Percentiles rank a stretch among this genome's conserved stretches.
phyloP scores from a whole-genome alignment of 1,140 invertebrate genomes.

The Orchestia grillus region DNA sequence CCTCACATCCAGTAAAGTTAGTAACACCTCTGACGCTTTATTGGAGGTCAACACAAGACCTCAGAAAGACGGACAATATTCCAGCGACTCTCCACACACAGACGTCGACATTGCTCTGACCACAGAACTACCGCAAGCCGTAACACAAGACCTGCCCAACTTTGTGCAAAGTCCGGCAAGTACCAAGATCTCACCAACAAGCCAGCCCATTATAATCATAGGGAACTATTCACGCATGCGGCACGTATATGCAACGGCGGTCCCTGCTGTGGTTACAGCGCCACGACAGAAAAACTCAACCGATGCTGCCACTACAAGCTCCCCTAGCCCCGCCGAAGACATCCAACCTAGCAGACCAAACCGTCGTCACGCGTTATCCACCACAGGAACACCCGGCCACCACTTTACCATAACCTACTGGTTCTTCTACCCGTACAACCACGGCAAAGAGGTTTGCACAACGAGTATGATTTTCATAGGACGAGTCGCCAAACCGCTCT shows the following conservation, averaged over 20 bases:
- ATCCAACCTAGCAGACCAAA: not conserved
- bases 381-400: slow-evolving; percentile 35
- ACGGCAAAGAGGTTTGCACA: slow-evolving; percentile 75
- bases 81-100: not conserved
- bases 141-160: not conserved
- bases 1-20: not conserved
- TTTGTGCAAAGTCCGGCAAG: not conserved
- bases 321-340: not conserved
- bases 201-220: slow-evolving; percentile 26
- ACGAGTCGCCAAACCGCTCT: slow-evolving; percentile 75
- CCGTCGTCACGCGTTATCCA: not conserved
- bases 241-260: not conserved
- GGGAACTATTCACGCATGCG: slow-evolving; percentile 21
- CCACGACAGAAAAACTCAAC: not conserved
- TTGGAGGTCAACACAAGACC: not conserved
- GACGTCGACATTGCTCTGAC: not conserved
- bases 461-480: slow-evolving; percentile 73
- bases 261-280: not conserved
- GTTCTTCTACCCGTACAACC: slow-evolving; percentile 80
- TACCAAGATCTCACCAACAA: not conserved
- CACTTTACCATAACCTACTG: slow-evolving; percentile 79
- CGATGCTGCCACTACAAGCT: not conserved
- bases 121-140: not conserved
- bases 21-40: not conserved
- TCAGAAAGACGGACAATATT: not conserved